Evolutionary conservation across 1,140 invertebrate genomes (phyloP).

Genomic region (Arctopsyche grandis): DNA sequence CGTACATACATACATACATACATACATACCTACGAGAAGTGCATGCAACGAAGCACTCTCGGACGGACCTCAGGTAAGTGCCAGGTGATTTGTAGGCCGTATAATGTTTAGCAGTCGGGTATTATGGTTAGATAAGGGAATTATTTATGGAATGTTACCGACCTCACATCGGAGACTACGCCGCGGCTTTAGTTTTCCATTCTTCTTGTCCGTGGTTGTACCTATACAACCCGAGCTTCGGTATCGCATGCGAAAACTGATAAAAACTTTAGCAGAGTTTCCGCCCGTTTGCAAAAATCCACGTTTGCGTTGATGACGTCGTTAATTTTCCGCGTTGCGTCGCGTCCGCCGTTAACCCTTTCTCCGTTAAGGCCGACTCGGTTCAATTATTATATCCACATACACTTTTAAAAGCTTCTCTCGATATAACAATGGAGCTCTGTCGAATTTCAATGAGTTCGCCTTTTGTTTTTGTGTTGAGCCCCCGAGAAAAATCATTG

Average conservation of each 20-base stretch:
- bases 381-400: no score
- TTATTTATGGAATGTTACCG: constrained; percentile 45
- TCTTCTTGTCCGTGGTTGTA: constrained; percentile 20
- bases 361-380: no score
- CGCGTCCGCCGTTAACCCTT: no score
- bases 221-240: no score
- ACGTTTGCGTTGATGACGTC: constrained; percentile 33
- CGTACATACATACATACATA: not conserved
- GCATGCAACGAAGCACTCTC: constrained; percentile 26
- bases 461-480: not conserved
- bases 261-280: constrained; percentile 33
- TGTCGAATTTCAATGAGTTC: constrained; percentile 6
- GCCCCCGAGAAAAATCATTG: constrained; percentile 4
- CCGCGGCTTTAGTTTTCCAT: constrained; percentile 23
- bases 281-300: not conserved
- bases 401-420: not conserved
- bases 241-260: constrained; percentile 39
- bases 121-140: constrained; percentile 44
- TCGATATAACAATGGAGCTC: not conserved
- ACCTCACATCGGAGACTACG: constrained; percentile 9
- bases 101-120: constrained; percentile 44
- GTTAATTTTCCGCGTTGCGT: constrained; percentile 7
- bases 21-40: not conserved
- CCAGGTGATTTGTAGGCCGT: constrained; percentile 36
- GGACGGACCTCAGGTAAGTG: constrained; percentile 27